A percentile compares a stretch with the other conserved stretches of the same genome.
phyloP scores from a whole-genome alignment of 2,797 vertebrate genomes.

The Oreochromis mossambicus region DNA sequence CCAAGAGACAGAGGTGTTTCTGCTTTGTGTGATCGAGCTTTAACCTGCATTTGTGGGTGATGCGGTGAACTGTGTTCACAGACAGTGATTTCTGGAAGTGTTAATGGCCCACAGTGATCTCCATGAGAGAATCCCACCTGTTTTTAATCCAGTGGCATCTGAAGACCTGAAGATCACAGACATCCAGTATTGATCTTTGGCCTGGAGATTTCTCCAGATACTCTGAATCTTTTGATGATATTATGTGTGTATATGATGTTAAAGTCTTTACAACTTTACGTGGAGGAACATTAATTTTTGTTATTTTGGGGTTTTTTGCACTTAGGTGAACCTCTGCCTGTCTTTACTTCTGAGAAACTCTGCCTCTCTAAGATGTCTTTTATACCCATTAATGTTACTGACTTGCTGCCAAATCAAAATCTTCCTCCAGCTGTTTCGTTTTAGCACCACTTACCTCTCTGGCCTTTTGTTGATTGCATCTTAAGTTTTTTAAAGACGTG shows the following conservation, averaged over 20 bases:
- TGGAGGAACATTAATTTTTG: neutral
- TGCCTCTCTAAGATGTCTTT: neutral
- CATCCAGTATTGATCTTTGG: neutral
- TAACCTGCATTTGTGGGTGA: neutral
- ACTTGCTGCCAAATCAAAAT: neutral
- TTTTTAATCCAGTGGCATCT: neutral
- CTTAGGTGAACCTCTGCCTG: neutral
- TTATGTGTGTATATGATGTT: neutral
- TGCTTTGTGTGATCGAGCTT: neutral
- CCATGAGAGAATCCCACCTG: neutral
- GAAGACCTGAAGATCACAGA: neutral
- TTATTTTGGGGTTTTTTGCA: neutral
- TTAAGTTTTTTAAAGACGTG: neutral
- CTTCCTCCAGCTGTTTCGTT: neutral
- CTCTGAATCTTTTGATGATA: neutral
- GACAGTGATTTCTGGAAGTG: neutral
- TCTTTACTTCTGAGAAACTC: neutral
- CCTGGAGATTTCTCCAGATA: neutral
- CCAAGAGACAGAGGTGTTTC: neutral
- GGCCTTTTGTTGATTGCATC: neutral
- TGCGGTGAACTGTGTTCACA: neutral
- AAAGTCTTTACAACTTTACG: neutral
- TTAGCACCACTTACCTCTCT: neutral
- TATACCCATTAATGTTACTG: neutral
- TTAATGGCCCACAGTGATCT: neutral